phyloP scores from a whole-genome alignment of 2,888 invertebrate species.

The Saturnia pavonia region DNA sequence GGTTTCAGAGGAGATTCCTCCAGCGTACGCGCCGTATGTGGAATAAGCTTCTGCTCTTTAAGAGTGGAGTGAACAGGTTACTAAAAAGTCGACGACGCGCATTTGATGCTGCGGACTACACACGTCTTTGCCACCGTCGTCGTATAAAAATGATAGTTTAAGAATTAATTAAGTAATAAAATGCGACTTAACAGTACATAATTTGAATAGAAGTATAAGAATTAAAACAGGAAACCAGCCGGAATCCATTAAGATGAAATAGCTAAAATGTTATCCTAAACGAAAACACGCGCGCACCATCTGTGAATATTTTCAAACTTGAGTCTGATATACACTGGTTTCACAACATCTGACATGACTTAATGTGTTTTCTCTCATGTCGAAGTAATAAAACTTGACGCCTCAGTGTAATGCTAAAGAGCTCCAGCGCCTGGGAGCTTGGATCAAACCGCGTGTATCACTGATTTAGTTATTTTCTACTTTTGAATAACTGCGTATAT shows the following conservation, averaged over 20 bases:
- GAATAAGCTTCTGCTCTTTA: no score
- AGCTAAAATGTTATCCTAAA: not conserved
- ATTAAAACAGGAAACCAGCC: not conserved
- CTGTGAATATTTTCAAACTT: not conserved
- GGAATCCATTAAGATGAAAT: not conserved
- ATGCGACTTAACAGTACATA: not conserved
- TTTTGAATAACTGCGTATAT: not conserved
- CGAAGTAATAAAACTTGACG: conserved; percentile 10
- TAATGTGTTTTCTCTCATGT: conserved; percentile 9
- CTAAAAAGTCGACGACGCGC: no score
- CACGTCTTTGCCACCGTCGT: no score
- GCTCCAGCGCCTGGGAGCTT: not conserved
- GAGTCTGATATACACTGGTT: not conserved
- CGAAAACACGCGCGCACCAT: not conserved
- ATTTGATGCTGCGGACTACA: no score
- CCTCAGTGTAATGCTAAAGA: not conserved
- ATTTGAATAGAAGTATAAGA: not conserved
- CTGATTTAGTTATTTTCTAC: not conserved
- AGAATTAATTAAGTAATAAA: not conserved
- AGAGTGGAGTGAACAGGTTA: no score
- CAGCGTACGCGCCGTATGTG: no score
- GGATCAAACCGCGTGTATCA: not conserved
- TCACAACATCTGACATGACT: conserved; percentile 1
- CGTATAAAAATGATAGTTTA: not conserved
- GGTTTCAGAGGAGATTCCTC: no score